Percentiles rank a stretch among this genome's conserved stretches.
These are phyloP conservation scores for Hirtodrosophila histrioides DNA, from an alignment of 2,888 invertebrate genomes.

Conservation along the genomic window DNA sequence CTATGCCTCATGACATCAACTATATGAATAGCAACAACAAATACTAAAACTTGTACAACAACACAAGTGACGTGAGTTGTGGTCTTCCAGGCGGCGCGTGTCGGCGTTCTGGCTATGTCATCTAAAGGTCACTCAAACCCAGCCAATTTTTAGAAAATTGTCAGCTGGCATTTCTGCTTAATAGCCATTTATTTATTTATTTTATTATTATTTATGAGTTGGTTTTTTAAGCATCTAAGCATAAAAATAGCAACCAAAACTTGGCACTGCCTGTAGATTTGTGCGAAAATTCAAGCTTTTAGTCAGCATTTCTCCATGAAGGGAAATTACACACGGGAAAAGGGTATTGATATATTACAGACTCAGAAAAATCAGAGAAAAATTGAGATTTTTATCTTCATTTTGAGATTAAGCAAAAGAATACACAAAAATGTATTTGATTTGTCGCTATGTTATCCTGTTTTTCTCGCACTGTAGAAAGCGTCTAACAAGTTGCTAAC, in stretches of 20 bases:
- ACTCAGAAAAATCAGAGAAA: too few species aligned
- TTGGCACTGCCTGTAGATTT: too few species aligned
- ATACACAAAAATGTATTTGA: too few species aligned
- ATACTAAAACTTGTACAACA: constrained; percentile 1
- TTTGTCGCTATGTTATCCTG: too few species aligned
- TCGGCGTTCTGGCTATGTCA: constrained; percentile 58
- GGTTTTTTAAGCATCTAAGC: constrained; percentile 7
- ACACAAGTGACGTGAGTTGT: constrained; percentile 41
- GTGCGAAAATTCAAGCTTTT: too few species aligned
- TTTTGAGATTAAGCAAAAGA: too few species aligned
- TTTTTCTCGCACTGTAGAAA: constrained; percentile 27
- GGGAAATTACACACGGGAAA: constrained; percentile 7
- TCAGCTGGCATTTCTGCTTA: constrained; percentile 43
- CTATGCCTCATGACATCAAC: constrained; percentile 29
- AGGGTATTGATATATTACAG: background rate
- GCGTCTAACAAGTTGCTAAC: constrained; percentile 49
- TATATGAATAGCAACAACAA: constrained; percentile 14
- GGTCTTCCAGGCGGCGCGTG: constrained; percentile 65
- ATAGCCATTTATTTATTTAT: constrained; percentile 26
- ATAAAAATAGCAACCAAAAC: too few species aligned
- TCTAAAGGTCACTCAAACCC: constrained; percentile 68
- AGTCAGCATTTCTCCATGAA: constrained; percentile 4
- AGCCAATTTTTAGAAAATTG: constrained; percentile 20
- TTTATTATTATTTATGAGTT: constrained; percentile 35
- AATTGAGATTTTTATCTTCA: too few species aligned